Evolutionary conservation across 2,888 invertebrate species (phyloP).

Genomic region (Isoperla grammatica): DNA sequence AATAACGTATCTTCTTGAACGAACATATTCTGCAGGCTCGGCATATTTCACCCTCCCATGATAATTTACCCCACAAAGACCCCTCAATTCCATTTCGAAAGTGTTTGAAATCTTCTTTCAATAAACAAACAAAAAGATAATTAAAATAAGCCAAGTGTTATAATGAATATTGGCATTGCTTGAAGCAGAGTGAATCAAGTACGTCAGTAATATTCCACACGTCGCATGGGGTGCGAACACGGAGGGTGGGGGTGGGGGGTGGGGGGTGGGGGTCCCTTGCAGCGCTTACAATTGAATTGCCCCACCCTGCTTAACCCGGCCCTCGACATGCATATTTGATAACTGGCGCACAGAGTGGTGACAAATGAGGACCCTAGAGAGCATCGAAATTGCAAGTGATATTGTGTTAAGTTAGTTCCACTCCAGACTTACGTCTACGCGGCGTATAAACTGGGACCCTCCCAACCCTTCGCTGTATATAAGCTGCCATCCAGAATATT

Average conservation of each 20-base stretch:
- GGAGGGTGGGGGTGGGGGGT: not conserved
- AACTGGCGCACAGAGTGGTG: conserved; percentile 24
- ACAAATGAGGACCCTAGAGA: conserved; percentile 29
- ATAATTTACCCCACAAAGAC: conserved; percentile 9
- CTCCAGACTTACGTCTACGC: conserved; percentile 1
- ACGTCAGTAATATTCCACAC: too few species aligned
- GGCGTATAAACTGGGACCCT: not conserved
- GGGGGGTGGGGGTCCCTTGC: not conserved
- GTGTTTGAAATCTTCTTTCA: conserved; percentile 9
- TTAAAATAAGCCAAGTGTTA: conserved; percentile 14
- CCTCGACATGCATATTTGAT: conserved; percentile 30
- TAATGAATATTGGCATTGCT: not conserved
- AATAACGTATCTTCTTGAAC: too few species aligned
- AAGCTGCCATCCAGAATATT: conserved; percentile 26
- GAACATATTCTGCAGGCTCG: too few species aligned
- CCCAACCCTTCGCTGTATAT: conserved; percentile 11
- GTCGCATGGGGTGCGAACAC: too few species aligned
- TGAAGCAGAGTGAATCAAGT: conserved; percentile 1
- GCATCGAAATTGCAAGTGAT: conserved; percentile 29
- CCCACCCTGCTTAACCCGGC: not conserved
- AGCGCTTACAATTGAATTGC: not conserved
- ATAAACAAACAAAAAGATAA: conserved; percentile 18
- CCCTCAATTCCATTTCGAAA: not conserved
- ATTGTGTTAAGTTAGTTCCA: conserved; percentile 27
- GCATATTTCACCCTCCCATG: not conserved